Evolutionary conservation across 2,797 vertebrate species (phyloP).

Genomic region (Acanthiza pusilla): DNA sequence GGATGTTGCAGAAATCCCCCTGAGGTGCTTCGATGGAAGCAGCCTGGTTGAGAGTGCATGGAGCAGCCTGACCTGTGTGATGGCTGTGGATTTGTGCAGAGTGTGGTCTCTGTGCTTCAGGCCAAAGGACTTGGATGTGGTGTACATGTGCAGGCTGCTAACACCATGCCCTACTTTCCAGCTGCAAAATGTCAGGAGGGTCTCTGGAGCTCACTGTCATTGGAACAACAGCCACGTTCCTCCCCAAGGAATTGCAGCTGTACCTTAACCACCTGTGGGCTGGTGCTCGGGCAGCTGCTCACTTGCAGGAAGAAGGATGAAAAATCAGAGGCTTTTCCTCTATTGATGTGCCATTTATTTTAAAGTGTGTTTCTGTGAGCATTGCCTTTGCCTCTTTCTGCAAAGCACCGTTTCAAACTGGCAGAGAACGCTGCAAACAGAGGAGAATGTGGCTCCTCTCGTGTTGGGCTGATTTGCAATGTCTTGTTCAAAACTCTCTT

Average conservation of each 20-base stretch:
- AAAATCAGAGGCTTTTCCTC: neutral
- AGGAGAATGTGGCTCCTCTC: neutral
- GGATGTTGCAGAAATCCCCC: neutral
- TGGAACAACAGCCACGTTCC: neutral
- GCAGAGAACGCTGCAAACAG: neutral
- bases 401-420: neutral
- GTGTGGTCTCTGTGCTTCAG: neutral
- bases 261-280: neutral
- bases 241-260: neutral
- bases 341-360: neutral
- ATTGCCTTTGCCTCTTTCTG: neutral
- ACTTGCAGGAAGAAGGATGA: neutral
- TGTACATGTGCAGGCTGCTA: neutral
- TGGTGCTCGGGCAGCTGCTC: neutral
- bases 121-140: neutral
- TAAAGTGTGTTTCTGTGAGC: neutral
- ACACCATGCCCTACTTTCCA: neutral
- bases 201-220: neutral
- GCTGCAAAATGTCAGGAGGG: neutral
- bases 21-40: neutral
- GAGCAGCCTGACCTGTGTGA: neutral
- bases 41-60: neutral
- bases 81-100: neutral
- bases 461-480: neutral
- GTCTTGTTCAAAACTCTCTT: neutral